Evolutionary conservation across 2,888 invertebrate genomes (phyloP).

Genomic region (Helobdella robusta): DNA sequence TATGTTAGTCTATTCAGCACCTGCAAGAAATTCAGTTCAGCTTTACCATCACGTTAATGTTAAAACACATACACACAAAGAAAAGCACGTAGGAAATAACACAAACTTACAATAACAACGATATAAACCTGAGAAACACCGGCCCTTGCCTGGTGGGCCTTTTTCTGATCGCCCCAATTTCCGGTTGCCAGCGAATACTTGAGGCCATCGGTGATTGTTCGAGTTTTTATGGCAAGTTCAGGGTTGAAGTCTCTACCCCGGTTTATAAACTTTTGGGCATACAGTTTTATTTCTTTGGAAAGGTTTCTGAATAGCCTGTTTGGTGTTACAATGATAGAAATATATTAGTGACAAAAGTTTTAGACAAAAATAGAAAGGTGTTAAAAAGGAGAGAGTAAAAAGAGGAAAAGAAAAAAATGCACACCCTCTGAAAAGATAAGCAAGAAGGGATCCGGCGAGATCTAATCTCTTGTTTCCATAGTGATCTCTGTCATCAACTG

Average conservation of each 20-base stretch:
- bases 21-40: too few relatives aligned
- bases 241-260: slow-evolving; percentile 96
- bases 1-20: slow-evolving; percentile 95
- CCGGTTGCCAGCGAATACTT: slow-evolving; percentile 96
- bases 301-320: slow-evolving; percentile 76
- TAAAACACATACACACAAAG: background rate
- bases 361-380: too few relatives aligned
- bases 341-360: too few relatives aligned
- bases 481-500: slow-evolving; percentile 98
- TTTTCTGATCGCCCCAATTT: slow-evolving; percentile 99
- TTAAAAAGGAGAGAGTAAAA: too few relatives aligned
- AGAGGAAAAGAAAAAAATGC: too few relatives aligned
- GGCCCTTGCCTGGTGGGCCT: slow-evolving; percentile 94
- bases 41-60: too few relatives aligned
- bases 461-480: slow-evolving; percentile 97
- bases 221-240: slow-evolving; percentile 88
- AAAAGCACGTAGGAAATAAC: background rate
- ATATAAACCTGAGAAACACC: slow-evolving; percentile 72
- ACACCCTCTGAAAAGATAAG: slow-evolving; percentile 88
- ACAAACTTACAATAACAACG: background rate
- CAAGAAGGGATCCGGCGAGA: slow-evolving; percentile 88
- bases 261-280: slow-evolving; percentile 95
- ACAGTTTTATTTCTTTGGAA: slow-evolving; percentile 92
- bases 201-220: slow-evolving; percentile 93
- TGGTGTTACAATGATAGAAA: too few relatives aligned